Conservation (phyloP, 1,140 invertebrate genomes). For the Teleogryllus occipitalis region DNA sequence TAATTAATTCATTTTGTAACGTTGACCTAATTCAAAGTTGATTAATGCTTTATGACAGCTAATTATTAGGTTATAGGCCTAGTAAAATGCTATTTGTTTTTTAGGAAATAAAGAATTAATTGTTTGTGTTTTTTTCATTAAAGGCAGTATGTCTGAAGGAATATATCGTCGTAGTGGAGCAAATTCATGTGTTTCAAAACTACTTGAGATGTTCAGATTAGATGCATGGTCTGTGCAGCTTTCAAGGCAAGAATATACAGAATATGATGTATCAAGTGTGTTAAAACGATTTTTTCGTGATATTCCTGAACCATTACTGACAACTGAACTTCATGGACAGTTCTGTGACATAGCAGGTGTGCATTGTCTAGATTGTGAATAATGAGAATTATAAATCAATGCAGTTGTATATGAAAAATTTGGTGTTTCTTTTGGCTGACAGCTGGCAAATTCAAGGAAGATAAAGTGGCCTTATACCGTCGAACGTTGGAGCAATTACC, state of each 20-base stretch:
- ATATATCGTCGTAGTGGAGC: conserved; percentile 77
- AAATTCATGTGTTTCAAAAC: conserved; percentile 59
- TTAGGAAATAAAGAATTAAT: too few species aligned
- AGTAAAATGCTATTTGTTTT: too few species aligned
- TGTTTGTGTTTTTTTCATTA: conserved; percentile 23
- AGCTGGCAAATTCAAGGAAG: conserved; percentile 12
- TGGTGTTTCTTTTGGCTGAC: background rate
- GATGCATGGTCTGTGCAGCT: conserved; percentile 79
- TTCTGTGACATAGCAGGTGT: conserved; percentile 42
- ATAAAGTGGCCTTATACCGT: conserved; percentile 36
- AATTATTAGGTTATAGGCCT: too few species aligned
- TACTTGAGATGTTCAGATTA: conserved; percentile 63
- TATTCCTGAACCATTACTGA: conserved; percentile 62
- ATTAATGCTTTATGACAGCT: too few species aligned
- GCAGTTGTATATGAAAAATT: background rate
- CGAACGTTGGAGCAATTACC: conserved; percentile 56
- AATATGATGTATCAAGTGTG: conserved; percentile 78
- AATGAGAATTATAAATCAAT: too few species aligned
- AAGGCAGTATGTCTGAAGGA: conserved; percentile 72
- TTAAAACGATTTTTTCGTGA: conserved; percentile 77
- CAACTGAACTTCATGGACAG: conserved; percentile 42
- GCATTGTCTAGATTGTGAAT: background rate
- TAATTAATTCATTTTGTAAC: too few species aligned
- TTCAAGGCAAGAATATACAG: conserved; percentile 58
- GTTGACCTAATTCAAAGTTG: too few species aligned